Base-by-base conservation (phyloP, 2,888 invertebrate genomes). In the Rhynchonema sp. region DNA sequence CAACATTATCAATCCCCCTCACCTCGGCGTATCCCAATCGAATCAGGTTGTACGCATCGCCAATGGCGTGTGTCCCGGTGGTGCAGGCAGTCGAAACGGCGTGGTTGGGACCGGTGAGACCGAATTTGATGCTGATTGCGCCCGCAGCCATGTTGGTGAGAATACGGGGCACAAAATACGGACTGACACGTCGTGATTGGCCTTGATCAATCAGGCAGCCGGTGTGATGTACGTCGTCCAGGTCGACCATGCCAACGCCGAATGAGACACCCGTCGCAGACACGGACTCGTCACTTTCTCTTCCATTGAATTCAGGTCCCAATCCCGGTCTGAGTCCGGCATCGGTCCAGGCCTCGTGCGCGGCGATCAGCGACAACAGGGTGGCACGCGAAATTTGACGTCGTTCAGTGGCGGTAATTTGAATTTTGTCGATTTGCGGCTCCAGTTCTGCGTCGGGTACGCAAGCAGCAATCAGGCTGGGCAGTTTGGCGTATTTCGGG, bases 61-160 rank as follows among this genome's bases (percentile, higher is more conserved):
- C 96, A 64, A 98, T 84, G 0, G 92, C 84, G 77, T 96, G 94
- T 27, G 87, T 85, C 6, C 96, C 96, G 1, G 96, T 92, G 0
- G 96, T 89, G 78, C 96, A 98, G 3, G 96, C 96, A 13, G 94
- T 96, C 0, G 92, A 91, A 1, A 88, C 87, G 1, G 86, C 81
- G 76, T 91, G 89, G 74, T 89, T 91, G 0, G 91, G 91, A 0
- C 92, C 92, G 62, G 13, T 17, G 52, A 58, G n/a, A 13, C n/a
- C 46, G 23, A 49, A 29, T 65, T 66, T 64, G 65, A 70, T 69
- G n/a, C 65, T 65, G 59, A 96, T 84, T 67, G 90, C 87, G 0
- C 94, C 94, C 62, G 92, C 87, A 28, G 91, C 85, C 86, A 96
- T 89, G 70, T 92, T 98, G 54, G 87, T 84, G 62, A 96, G 79